These are phyloP conservation scores for Subacronicta megacephala DNA, from an alignment of 2,888 invertebrate species.

Conservation along the genomic window DNA sequence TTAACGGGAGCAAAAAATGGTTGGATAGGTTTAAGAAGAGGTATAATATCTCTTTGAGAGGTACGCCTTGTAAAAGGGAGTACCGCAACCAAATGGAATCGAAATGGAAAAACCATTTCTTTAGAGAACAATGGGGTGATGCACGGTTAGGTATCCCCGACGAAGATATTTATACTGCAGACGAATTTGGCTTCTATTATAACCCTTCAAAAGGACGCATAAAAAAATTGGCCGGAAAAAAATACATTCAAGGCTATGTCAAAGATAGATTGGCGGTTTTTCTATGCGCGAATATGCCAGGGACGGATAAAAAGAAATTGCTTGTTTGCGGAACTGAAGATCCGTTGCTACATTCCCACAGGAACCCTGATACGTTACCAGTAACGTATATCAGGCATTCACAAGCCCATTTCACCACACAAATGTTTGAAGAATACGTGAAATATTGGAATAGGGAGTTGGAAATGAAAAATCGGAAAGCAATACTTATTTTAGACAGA, in stretches of 20 bases:
- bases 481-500: conserved; percentile 63
- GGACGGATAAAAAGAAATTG: conserved; percentile 65
- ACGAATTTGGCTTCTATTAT: conserved; percentile 68
- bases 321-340: conserved; percentile 70
- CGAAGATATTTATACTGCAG: conserved; percentile 69
- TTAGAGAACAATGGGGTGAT: conserved; percentile 70
- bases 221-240: conserved; percentile 65
- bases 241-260: conserved; percentile 67
- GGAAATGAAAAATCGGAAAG: conserved; percentile 57
- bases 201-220: conserved; percentile 70
- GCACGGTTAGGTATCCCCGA: conserved; percentile 61
- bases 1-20: conserved; percentile 72
- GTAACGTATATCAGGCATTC: conserved; percentile 67
- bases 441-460: conserved; percentile 68
- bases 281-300: conserved; percentile 66
- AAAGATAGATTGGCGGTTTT: conserved; percentile 68
- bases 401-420: conserved; percentile 68
- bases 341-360: conserved; percentile 62
- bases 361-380: conserved; percentile 64
- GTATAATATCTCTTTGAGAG: conserved; percentile 63
- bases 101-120: conserved; percentile 69
- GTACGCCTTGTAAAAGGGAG: conserved; percentile 54
- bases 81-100: conserved; percentile 60
- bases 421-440: conserved; percentile 69
- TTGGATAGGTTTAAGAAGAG: conserved; percentile 68